phyloP scores from a whole-genome alignment of 2,113 vertebrate species.

The Microtus richardsoni region DNA sequence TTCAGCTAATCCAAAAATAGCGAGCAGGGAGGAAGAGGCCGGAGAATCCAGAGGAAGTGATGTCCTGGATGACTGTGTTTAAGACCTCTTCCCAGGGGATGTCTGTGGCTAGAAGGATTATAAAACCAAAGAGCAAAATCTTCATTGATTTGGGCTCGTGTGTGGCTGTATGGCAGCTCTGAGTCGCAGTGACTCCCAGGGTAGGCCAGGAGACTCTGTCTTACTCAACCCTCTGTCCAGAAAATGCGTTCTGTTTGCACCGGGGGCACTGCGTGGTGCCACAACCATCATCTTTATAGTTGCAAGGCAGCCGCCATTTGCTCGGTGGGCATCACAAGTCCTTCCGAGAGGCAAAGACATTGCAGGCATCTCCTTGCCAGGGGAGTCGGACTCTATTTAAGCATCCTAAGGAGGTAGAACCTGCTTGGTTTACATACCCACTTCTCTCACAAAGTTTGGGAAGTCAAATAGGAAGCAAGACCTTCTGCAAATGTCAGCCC shows the following conservation, averaged over 20 bases:
- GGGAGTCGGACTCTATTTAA: constrained; percentile 40
- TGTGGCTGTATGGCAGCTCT: background rate
- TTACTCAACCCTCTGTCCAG: background rate
- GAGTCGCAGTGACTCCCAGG: background rate
- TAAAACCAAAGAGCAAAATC: background rate
- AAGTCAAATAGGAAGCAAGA: constrained; percentile 81
- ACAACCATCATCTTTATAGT: background rate
- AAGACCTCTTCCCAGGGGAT: constrained; percentile 49
- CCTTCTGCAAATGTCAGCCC: constrained; percentile 83
- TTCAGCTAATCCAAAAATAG: constrained; percentile 81
- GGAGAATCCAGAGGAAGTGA: constrained; percentile 73
- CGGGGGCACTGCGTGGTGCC: fast-evolving
- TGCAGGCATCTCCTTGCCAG: constrained; percentile 51
- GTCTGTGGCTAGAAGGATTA: constrained; percentile 21
- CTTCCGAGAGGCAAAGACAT: constrained; percentile 35
- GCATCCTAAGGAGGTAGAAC: constrained; percentile 66
- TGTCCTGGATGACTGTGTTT: constrained; percentile 15
- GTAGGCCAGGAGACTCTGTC: background rate
- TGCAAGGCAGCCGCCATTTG: background rate
- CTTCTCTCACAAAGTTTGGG: constrained; percentile 73
- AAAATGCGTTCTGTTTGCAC: background rate
- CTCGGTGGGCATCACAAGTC: background rate
- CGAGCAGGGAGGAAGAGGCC: constrained; percentile 69
- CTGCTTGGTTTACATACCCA: constrained; percentile 73
- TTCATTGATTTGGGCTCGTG: background rate